phyloP scores from a whole-genome alignment of 2,797 vertebrate species.

The Amazona finschi region DNA sequence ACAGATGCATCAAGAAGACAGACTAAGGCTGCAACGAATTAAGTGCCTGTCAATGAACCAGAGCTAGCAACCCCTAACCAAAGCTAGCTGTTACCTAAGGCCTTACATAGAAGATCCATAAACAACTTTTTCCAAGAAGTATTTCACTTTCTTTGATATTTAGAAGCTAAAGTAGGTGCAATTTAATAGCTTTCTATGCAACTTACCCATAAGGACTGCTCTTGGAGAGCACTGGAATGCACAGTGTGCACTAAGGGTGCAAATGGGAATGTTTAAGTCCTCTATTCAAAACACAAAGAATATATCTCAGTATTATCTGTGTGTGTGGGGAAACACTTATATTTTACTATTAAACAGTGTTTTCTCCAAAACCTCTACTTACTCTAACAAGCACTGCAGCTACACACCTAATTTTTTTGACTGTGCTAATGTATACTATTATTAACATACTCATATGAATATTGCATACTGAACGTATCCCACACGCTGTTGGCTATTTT shows the following conservation, averaged over 20 bases:
- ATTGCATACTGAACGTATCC: conserved; percentile 20
- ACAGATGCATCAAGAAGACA: not conserved
- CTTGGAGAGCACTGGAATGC: not conserved
- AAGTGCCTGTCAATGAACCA: not conserved
- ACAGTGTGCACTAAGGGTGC: not conserved
- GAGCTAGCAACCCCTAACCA: not conserved
- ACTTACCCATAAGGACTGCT: not conserved
- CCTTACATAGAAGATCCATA: not conserved
- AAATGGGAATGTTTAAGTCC: not conserved
- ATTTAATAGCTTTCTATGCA: not conserved
- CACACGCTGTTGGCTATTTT: conserved; percentile 22
- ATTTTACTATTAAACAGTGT: not conserved
- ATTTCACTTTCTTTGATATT: not conserved
- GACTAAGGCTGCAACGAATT: not conserved
- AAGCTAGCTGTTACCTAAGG: not conserved
- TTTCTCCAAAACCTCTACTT: not conserved
- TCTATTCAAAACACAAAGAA: not conserved
- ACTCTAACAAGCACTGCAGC: not conserved
- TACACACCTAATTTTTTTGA: conserved; percentile 2
- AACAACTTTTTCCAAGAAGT: not conserved
- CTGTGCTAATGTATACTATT: not conserved
- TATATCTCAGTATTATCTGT: not conserved
- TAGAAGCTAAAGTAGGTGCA: not conserved
- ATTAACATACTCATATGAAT: conserved; percentile 22
- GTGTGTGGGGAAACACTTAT: not conserved